phyloP scores from a whole-genome alignment of 2,888 invertebrate genomes.

The Corythucha ciliata region DNA sequence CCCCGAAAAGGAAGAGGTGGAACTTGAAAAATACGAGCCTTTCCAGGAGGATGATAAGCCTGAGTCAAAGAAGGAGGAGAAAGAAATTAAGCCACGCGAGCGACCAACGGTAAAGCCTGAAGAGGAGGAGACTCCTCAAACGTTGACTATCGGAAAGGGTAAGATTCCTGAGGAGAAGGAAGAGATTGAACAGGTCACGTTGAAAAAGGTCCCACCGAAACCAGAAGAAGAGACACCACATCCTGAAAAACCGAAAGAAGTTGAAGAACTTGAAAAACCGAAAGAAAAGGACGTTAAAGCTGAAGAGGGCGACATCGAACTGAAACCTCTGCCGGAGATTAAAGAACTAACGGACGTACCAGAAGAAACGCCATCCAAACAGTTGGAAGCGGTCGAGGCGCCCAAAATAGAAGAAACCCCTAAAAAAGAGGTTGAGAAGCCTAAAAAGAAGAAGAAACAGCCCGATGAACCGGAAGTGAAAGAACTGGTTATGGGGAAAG shows the following conservation, averaged over 20 bases:
- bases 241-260: slow-evolving; percentile 27
- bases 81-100: slow-evolving; percentile 35
- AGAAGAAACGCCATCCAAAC: slow-evolving; percentile 30
- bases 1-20: slow-evolving; percentile 40
- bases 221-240: slow-evolving; percentile 37
- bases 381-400: slow-evolving; percentile 18
- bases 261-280: slow-evolving; percentile 18
- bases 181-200: slow-evolving; percentile 43
- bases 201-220: slow-evolving; percentile 44
- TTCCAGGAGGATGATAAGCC: slow-evolving; percentile 37
- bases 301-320: no score
- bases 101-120: slow-evolving; percentile 36
- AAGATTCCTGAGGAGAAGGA: slow-evolving; percentile 34
- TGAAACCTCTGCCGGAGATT: slow-evolving; percentile 24
- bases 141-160: slow-evolving; percentile 35
- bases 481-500: slow-evolving; percentile 39
- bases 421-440: slow-evolving; percentile 14
- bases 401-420: slow-evolving; percentile 20
- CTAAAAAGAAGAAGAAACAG: slow-evolving; percentile 37
- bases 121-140: slow-evolving; percentile 32
- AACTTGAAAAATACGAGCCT: slow-evolving; percentile 42
- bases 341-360: slow-evolving; percentile 32
- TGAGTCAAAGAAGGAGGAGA: slow-evolving; percentile 35
- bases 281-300: slow-evolving; percentile 37
- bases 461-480: slow-evolving; percentile 33